These are phyloP conservation scores for Drosophila mercatorum DNA, from an alignment of 2,888 invertebrate genomes.

Conservation along the genomic window DNA sequence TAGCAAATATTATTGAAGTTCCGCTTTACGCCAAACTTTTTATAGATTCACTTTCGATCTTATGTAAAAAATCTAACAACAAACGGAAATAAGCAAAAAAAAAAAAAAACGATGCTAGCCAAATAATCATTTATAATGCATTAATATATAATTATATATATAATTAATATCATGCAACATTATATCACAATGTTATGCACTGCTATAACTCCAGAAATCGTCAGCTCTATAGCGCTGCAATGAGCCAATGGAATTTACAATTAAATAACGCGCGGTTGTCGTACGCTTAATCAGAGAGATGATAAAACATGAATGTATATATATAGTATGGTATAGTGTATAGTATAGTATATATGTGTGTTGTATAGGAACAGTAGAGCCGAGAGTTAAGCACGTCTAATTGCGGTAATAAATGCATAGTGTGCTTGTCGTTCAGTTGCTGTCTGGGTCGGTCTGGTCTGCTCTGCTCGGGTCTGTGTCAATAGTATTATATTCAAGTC, in stretches of 20 bases:
- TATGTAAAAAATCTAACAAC: not conserved
- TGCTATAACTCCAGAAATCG: conserved; percentile 4
- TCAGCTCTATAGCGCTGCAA: conserved; percentile 1
- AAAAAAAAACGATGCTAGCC: not conserved
- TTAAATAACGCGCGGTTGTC: conserved; percentile 40
- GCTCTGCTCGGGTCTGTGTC: conserved; percentile 4
- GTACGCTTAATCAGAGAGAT: conserved; percentile 46
- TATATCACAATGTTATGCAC: conserved; percentile 1
- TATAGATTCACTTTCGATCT: not conserved
- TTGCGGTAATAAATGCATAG: conserved; percentile 57
- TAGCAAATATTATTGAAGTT: not conserved
- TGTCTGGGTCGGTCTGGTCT: conserved; percentile 4
- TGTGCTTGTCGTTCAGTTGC: conserved; percentile 1
- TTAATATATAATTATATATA: not conserved
- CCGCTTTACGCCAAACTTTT: not conserved
- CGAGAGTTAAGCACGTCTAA: conserved; percentile 41
- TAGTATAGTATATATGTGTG: conserved; percentile 2
- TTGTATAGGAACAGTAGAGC: conserved; percentile 23
- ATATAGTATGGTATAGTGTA: not conserved
- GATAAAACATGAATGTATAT: conserved; percentile 40
- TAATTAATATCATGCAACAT: conserved; percentile 2
- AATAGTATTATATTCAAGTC: conserved; percentile 10
- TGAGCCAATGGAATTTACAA: conserved; percentile 7
- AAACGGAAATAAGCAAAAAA: not conserved
- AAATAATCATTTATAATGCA: not conserved